phyloP scores from a whole-genome alignment of 2,797 vertebrate species.

The Hylomyscus alleni region DNA sequence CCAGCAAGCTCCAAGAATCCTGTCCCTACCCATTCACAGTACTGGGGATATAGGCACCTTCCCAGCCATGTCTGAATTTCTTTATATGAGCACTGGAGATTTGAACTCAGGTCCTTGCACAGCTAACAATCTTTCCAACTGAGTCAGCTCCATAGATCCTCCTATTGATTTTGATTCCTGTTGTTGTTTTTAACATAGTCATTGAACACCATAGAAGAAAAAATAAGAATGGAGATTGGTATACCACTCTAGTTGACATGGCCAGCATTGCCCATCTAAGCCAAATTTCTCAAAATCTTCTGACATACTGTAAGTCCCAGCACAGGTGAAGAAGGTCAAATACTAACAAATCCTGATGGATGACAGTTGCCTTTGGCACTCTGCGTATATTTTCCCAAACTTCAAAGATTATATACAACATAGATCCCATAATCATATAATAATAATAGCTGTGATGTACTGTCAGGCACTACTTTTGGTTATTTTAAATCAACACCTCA shows the following conservation, averaged over 20 bases:
- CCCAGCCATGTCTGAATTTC: neutral
- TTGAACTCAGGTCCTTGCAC: neutral
- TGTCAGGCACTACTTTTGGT: neutral
- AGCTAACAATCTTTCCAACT: neutral
- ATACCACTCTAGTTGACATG: fast-evolving
- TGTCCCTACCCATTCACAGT: neutral
- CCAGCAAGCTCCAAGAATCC: neutral
- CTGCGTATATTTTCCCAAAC: neutral
- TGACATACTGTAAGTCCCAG: neutral
- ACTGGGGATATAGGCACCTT: neutral
- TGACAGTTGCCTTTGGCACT: neutral
- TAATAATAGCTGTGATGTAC: neutral
- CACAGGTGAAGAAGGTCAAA: neutral
- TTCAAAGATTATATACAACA: neutral
- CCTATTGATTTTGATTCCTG: neutral
- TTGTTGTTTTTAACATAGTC: neutral
- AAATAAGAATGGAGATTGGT: neutral
- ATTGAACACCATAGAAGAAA: neutral
- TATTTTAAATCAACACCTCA: neutral
- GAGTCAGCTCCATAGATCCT: neutral
- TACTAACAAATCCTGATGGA: neutral
- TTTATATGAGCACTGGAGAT: neutral
- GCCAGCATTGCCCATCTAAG: neutral
- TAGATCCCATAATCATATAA: neutral
- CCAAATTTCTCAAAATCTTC: neutral